Conservation (phyloP, 2,797 vertebrate genomes). For the Fistularia commersonii region DNA sequence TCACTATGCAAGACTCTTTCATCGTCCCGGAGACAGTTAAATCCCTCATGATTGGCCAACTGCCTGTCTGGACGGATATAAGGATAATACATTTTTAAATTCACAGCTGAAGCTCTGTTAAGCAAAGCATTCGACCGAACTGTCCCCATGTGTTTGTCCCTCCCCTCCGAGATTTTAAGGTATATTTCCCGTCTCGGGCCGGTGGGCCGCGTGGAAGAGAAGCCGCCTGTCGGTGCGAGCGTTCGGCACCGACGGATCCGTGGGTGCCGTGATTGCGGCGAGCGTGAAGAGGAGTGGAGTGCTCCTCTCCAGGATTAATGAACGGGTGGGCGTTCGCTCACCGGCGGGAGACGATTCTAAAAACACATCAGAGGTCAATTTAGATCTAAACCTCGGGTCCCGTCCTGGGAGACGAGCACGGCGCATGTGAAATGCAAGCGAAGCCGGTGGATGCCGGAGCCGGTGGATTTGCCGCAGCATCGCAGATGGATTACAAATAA, state of each 20-base stretch:
- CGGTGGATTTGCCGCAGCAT: conserved; percentile 25
- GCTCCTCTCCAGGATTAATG: conserved; percentile 18
- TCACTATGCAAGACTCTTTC: too few species aligned
- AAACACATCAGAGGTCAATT: conserved; percentile 12
- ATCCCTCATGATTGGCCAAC: too few species aligned
- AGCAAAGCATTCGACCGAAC: too few species aligned
- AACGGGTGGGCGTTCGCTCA: conserved; percentile 18
- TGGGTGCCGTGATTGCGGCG: conserved; percentile 21
- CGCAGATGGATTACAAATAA: conserved; percentile 12
- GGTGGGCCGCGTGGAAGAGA: too few species aligned
- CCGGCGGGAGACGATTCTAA: conserved; percentile 11
- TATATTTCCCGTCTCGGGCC: too few species aligned
- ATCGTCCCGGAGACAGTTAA: too few species aligned
- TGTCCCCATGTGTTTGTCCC: too few species aligned
- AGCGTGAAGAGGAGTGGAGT: conserved; percentile 17
- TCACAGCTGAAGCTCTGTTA: too few species aligned
- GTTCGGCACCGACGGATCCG: background rate
- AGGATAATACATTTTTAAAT: too few species aligned
- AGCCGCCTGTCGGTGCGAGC: background rate
- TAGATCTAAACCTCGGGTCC: conserved; percentile 2
- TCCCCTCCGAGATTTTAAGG: too few species aligned
- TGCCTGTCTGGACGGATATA: too few species aligned
- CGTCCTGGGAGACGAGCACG: background rate
- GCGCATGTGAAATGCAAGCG: background rate
- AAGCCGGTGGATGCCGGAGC: conserved; percentile 11